These are phyloP conservation scores for Phylloscopus collybita DNA, from an alignment of 2,797 vertebrate genomes.

Conservation along the genomic window DNA sequence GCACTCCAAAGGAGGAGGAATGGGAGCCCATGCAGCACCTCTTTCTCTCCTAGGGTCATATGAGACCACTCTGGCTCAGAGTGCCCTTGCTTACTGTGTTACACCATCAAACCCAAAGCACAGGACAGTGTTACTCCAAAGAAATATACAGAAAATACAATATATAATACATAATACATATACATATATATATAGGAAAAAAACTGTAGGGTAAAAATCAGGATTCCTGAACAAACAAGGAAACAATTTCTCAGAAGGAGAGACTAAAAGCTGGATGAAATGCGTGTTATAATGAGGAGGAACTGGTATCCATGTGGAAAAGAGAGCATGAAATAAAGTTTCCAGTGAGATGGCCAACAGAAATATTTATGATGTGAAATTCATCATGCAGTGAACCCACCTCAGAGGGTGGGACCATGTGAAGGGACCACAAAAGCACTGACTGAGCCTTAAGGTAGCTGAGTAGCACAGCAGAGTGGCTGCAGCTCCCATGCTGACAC, in stretches of 20 bases:
- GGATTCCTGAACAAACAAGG: background rate
- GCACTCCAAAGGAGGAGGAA: background rate
- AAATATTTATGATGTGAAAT: background rate
- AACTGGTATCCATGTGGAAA: background rate
- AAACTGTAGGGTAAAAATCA: background rate
- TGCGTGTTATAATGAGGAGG: background rate
- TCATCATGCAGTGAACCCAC: background rate
- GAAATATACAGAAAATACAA: background rate
- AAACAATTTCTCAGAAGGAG: background rate
- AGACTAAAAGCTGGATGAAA: background rate
- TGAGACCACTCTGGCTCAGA: background rate
- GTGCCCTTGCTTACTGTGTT: background rate
- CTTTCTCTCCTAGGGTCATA: background rate
- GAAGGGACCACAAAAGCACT: background rate
- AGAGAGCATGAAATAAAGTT: background rate
- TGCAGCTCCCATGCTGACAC: background rate
- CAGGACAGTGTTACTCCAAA: background rate
- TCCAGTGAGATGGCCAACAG: background rate
- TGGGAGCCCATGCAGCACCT: background rate
- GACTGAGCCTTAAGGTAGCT: background rate
- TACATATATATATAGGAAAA: background rate
- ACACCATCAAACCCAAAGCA: background rate
- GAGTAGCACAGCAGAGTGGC: background rate
- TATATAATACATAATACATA: too few species aligned
- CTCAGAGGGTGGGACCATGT: background rate